phyloP scores from a whole-genome alignment of 2,797 vertebrate genomes.

The Chrysocyon brachyurus region DNA sequence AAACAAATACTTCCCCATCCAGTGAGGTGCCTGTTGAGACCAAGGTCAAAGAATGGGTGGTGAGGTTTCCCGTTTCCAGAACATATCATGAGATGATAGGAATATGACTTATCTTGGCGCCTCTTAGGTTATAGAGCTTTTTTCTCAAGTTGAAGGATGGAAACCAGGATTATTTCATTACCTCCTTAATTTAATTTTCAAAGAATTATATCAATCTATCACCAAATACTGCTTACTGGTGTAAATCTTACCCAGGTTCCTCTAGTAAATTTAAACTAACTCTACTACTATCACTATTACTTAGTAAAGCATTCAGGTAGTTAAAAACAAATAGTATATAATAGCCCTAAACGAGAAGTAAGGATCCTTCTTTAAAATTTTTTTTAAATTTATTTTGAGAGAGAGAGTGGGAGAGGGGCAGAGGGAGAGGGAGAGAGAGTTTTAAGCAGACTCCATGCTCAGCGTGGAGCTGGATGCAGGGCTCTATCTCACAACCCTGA shows the following conservation, averaged over 20 bases:
- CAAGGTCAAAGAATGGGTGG: neutral
- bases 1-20: neutral
- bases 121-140: neutral
- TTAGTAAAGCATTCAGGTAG: neutral
- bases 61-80: neutral
- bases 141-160: neutral
- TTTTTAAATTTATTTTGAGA: neutral
- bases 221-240: neutral
- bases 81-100: neutral
- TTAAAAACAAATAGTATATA: neutral
- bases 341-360: neutral
- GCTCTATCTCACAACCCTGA: neutral
- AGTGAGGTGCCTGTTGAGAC: neutral
- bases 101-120: neutral
- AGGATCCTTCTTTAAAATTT: neutral
- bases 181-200: neutral
- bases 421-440: neutral
- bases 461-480: accelerated
- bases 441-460: neutral
- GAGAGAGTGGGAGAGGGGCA: neutral
- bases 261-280: neutral
- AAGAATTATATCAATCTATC: neutral
- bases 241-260: neutral
- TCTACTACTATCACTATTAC: neutral
- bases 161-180: neutral